Evolutionary conservation across 2,113 vertebrate species (phyloP).

Genomic region (Naja naja): DNA sequence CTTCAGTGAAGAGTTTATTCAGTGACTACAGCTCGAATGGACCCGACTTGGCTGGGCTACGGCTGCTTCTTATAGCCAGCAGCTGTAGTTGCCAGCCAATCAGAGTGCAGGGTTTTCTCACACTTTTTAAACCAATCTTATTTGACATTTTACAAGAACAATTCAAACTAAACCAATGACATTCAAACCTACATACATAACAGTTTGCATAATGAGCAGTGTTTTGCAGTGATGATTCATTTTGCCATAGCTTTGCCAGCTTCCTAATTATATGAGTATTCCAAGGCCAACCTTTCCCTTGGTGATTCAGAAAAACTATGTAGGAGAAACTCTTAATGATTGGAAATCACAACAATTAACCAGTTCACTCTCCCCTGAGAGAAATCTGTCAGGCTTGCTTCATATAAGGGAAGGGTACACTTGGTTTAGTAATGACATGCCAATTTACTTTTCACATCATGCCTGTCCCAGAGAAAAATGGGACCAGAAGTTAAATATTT

Average conservation of each 20-base stretch:
- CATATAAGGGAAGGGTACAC: constrained; percentile 3
- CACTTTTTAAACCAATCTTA: too few species aligned
- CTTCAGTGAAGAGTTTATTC: too few species aligned
- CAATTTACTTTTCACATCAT: constrained; percentile 23
- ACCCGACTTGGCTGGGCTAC: too few species aligned
- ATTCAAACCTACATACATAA: too few species aligned
- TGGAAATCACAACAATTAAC: constrained; percentile 44
- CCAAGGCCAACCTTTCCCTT: constrained; percentile 20
- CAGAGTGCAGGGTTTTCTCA: too few species aligned
- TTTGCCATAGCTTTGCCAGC: constrained; percentile 70
- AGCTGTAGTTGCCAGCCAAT: too few species aligned
- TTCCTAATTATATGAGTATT: constrained; percentile 54
- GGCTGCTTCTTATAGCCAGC: too few species aligned
- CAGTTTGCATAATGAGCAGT: constrained; percentile 72
- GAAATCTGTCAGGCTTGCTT: constrained; percentile 53
- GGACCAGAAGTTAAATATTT: constrained; percentile 41
- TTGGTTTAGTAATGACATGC: constrained; percentile 35
- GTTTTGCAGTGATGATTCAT: constrained; percentile 66
- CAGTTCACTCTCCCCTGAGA: constrained; percentile 29
- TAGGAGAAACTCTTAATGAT: constrained; percentile 55
- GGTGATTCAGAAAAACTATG: constrained; percentile 27
- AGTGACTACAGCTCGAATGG: too few species aligned
- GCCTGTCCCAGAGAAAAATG: background rate
- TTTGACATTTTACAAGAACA: too few species aligned
- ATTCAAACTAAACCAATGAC: too few species aligned